Conservation (phyloP, 1,140 invertebrate genomes). For the Hestina assimilis region DNA sequence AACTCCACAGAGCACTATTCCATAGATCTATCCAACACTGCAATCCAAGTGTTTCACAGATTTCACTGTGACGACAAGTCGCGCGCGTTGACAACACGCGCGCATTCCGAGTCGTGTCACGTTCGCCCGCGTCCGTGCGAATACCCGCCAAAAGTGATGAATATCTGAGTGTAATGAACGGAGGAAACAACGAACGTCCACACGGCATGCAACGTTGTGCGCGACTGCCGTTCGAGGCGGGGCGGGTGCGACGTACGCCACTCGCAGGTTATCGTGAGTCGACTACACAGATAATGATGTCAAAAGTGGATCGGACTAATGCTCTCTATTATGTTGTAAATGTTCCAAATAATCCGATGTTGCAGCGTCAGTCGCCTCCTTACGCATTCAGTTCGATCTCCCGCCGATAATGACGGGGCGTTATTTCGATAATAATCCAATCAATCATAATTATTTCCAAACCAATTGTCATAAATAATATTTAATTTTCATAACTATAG, state of each 20-base stretch:
- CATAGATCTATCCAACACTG: slow-evolving; percentile 72
- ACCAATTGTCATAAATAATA: not conserved
- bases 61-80: slow-evolving; percentile 53
- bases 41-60: slow-evolving; percentile 71
- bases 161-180: slow-evolving; percentile 15
- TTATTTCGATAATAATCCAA: slow-evolving; percentile 37
- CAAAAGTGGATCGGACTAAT: slow-evolving; percentile 77
- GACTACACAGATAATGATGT: slow-evolving; percentile 76
- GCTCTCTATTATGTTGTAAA: slow-evolving; percentile 74
- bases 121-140: slow-evolving; percentile 53
- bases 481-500: not conserved
- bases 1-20: slow-evolving; percentile 46
- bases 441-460: slow-evolving; percentile 27
- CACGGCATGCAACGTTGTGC: slow-evolving; percentile 49
- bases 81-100: slow-evolving; percentile 50
- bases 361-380: slow-evolving; percentile 39
- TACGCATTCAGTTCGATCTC: slow-evolving; percentile 17
- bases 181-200: slow-evolving; percentile 36
- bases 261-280: slow-evolving; percentile 72
- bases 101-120: slow-evolving; percentile 67
- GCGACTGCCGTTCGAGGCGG: slow-evolving; percentile 61
- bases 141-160: slow-evolving; percentile 69
- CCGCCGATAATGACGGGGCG: slow-evolving; percentile 20
- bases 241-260: slow-evolving; percentile 58
- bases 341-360: slow-evolving; percentile 53